Evolutionary conservation across 2,113 vertebrate genomes (phyloP).

Genomic region (Lasiurus cinereus): DNA sequence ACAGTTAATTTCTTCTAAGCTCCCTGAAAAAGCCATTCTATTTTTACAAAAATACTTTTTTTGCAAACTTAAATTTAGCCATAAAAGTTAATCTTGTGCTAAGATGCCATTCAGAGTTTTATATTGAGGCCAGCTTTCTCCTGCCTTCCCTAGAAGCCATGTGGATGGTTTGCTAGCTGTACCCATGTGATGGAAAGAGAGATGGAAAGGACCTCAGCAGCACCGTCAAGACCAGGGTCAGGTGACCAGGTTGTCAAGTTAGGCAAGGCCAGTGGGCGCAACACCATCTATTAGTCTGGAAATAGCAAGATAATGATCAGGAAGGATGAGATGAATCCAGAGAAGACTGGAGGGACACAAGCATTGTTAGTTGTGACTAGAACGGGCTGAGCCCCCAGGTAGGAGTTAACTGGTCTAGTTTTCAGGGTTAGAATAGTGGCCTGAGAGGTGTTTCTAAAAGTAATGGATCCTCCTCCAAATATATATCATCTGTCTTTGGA

Average conservation of each 20-base stretch:
- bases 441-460: not conserved
- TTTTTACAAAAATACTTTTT: slow-evolving; percentile 49
- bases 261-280: not conserved
- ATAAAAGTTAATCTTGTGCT: slow-evolving; percentile 5
- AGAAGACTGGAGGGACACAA: not conserved
- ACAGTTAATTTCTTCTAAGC: slow-evolving; percentile 65
- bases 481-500: not conserved
- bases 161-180: not conserved
- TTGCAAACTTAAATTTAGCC: slow-evolving; percentile 7
- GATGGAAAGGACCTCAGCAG: not conserved
- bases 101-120: not conserved
- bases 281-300: not conserved
- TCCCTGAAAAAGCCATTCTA: slow-evolving; percentile 5
- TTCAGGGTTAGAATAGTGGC: not conserved
- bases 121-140: not conserved
- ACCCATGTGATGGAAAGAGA: not conserved
- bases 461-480: not conserved
- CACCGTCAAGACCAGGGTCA: not conserved
- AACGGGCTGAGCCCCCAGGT: not conserved
- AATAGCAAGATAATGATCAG: not conserved
- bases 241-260: not conserved
- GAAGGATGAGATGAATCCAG: not conserved
- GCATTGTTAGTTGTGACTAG: not conserved
- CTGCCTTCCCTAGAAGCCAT: not conserved
- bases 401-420: not conserved